Evolutionary conservation across 2,797 vertebrate genomes (phyloP).

Genomic region (Leptoclinus maculatus): DNA sequence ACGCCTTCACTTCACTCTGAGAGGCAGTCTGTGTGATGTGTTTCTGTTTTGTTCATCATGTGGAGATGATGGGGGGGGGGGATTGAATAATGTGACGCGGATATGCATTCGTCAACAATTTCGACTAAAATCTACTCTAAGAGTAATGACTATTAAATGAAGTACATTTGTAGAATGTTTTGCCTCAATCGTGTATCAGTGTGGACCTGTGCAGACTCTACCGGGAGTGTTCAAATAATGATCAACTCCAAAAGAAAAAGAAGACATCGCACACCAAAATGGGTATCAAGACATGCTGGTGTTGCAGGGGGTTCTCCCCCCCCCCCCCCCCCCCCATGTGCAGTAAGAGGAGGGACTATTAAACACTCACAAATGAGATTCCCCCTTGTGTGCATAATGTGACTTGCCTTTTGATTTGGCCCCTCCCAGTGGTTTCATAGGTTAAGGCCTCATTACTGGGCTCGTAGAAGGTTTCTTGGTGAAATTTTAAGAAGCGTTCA

Average conservation of each 20-base stretch:
- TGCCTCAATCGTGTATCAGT: constrained; percentile 21
- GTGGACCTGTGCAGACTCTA: constrained; percentile 15
- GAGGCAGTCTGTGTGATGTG: constrained; percentile 1
- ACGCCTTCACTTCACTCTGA: constrained; percentile 23
- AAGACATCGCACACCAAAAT: not conserved
- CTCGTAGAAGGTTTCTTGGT: constrained; percentile 55
- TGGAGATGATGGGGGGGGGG: not conserved
- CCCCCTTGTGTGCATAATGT: constrained; percentile 58
- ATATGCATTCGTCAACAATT: constrained; percentile 35
- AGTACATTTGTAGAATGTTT: constrained; percentile 50
- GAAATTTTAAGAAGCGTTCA: constrained; percentile 57
- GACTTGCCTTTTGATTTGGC: constrained; percentile 55
- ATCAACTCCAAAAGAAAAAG: constrained; percentile 1
- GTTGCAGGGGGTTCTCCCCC: constrained; percentile 1
- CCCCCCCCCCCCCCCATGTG: not conserved
- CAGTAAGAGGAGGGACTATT: constrained; percentile 26
- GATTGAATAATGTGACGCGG: constrained; percentile 14
- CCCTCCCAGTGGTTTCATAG: constrained; percentile 59
- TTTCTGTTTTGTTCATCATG: not conserved
- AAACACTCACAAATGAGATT: constrained; percentile 69
- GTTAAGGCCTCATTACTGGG: constrained; percentile 52
- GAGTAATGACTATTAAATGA: constrained; percentile 54
- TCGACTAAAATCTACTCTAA: constrained; percentile 58
- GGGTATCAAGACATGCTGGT: constrained; percentile 6
- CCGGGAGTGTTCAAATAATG: constrained; percentile 25